Evolutionary conservation across 2,888 invertebrate genomes (phyloP).

Genomic region (Anoncus sp.): DNA sequence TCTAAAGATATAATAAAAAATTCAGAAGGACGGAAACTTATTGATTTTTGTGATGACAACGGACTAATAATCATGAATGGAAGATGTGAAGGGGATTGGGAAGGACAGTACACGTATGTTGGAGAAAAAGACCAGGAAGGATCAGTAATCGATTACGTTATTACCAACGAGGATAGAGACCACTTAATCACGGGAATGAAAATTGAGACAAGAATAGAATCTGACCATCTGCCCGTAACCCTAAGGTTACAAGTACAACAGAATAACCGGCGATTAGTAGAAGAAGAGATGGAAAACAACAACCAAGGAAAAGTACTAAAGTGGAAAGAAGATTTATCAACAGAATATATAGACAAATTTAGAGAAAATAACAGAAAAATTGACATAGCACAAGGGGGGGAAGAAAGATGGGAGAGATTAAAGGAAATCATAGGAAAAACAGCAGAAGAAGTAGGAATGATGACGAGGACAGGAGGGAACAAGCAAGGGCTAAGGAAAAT

Average conservation of each 20-base stretch:
- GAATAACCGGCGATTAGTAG: not conserved
- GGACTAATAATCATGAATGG: conserved; percentile 30
- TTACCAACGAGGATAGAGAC: conserved; percentile 9
- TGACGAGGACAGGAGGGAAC: not conserved
- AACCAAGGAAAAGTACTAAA: conserved; percentile 1
- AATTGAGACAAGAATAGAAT: conserved; percentile 24
- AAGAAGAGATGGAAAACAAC: not conserved
- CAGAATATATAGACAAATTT: conserved; percentile 4
- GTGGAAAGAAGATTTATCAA: conserved; percentile 22
- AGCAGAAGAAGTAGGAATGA: conserved; percentile 24
- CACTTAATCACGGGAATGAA: conserved; percentile 1
- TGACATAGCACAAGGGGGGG: not conserved
- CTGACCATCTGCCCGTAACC: conserved; percentile 5
- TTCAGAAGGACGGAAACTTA: conserved; percentile 10
- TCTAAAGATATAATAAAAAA: conserved; percentile 43
- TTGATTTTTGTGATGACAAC: conserved; percentile 5
- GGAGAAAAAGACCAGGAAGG: conserved; percentile 22
- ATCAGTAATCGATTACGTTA: conserved; percentile 32
- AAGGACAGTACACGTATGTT: conserved; percentile 16
- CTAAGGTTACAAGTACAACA: not conserved
- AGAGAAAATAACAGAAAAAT: not conserved
- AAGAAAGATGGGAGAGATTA: conserved; percentile 25
- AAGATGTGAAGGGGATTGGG: conserved; percentile 26
- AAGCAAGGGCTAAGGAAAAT: conserved; percentile 5
- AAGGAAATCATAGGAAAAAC: conserved; percentile 11